Conservation (phyloP, 2,888 invertebrate species). For the Resseliella maxima region DNA sequence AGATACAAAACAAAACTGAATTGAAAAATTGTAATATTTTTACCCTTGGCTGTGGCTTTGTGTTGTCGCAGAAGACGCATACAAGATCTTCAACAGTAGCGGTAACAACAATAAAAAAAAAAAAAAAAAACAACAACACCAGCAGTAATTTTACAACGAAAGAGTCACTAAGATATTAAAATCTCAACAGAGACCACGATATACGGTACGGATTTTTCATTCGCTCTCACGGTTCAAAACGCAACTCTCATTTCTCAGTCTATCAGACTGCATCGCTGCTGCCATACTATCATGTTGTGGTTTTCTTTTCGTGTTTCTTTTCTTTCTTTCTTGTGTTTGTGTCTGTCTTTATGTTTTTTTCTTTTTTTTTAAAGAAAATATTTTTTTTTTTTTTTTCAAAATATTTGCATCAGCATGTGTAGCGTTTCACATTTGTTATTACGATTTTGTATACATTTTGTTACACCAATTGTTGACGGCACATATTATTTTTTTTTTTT, state of each 20-base stretch:
- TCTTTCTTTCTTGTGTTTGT: neutral
- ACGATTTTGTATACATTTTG: neutral
- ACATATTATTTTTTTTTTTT: neutral
- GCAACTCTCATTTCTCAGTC: conserved; percentile 26
- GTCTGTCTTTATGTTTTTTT: no score
- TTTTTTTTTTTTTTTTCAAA: neutral
- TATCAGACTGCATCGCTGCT: neutral
- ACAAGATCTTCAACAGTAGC: neutral
- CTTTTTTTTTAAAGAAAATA: no score
- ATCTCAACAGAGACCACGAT: neutral
- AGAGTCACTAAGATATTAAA: conserved; percentile 7
- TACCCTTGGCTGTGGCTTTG: conserved; percentile 55
- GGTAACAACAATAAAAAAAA: neutral
- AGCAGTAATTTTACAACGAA: neutral
- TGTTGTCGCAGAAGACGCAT: neutral
- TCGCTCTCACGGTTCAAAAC: conserved; percentile 14
- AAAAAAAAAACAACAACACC: neutral
- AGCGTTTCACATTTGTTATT: neutral
- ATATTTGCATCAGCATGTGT: conserved; percentile 31
- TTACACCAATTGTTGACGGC: neutral
- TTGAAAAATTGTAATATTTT: conserved; percentile 54
- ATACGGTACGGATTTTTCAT: neutral
- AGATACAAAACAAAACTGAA: conserved; percentile 53
- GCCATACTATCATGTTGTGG: neutral
- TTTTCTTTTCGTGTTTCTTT: neutral